Evolutionary conservation across 2,888 invertebrate genomes (phyloP), one percentile per base, ranked within the genome.

Genomic region (Isotomurus palustris): DNA sequence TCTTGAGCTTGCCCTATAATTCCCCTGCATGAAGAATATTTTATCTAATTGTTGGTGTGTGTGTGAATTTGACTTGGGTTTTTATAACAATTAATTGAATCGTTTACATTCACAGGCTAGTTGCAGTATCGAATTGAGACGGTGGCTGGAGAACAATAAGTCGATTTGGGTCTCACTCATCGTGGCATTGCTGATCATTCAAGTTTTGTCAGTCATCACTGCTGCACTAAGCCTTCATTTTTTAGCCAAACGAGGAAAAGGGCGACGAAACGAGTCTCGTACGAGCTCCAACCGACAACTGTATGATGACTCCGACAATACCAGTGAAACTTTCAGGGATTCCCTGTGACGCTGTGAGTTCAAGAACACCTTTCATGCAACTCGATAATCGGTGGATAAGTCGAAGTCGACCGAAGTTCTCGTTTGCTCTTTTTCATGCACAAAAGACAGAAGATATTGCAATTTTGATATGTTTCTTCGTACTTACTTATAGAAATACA

Each of bases 121-220:
- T 22, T 75, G 75, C 59, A 72, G 73, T 38, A 67, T 70, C 12
- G 73, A 72, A 54, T 66, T 75, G 56, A 63, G 72, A 35, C 69
- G 66, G 22, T 75, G 75, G 75, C 65, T 75, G 50, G 72, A 72
- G 25, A 67, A 71, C 8, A 73, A 75, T 57, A 73, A 73, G 63
- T 70, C 72, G 35, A 70, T 68, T 29, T 75, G 75, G 75, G 72
- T 74, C 35, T 68, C 73, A 19, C 56, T 70, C 14, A 64, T 73
- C 29, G 72, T 73, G 17, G 71, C 69, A 14, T 58, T 74, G 12
- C 70, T 73, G 4, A 70, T 68, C 22, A 58, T 73, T 29, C 70
- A 73, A 62, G 58, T 73, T 32, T 62, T 72, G 50, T 68, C 72
- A 10, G 68, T 71, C 29, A 60, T 72, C 28, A 66, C 71, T 19